These are phyloP conservation scores for Triplophysa rosa DNA, from an alignment of 2,113 vertebrate genomes.

Conservation along the genomic window DNA sequence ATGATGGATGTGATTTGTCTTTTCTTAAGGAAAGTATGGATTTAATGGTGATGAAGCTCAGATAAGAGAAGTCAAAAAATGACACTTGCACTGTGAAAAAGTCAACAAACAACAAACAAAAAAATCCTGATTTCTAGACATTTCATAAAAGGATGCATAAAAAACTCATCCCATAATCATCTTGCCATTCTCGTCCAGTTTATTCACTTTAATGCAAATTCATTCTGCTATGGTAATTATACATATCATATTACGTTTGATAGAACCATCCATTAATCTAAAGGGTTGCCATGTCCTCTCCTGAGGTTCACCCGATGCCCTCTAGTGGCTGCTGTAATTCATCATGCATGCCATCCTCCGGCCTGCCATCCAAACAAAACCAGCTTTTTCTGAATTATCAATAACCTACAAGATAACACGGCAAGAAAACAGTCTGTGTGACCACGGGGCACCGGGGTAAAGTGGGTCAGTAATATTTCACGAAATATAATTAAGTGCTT, in stretches of 20 bases:
- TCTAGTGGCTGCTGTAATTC: conserved; percentile 47
- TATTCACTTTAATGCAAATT: conserved; percentile 1
- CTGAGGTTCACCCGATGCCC: conserved; percentile 41
- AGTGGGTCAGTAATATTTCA: conserved; percentile 52
- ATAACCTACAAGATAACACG: conserved; percentile 38
- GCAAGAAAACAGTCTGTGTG: conserved; percentile 21
- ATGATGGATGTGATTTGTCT: background rate
- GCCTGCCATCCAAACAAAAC: conserved; percentile 4
- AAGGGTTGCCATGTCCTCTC: conserved; percentile 31
- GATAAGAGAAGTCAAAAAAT: background rate
- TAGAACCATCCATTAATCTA: conserved; percentile 19
- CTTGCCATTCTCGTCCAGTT: background rate
- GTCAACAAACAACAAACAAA: background rate
- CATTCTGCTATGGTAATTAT: background rate
- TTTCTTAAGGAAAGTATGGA: conserved; percentile 17
- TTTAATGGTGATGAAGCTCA: background rate
- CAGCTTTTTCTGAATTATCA: conserved; percentile 34
- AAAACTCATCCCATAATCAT: background rate
- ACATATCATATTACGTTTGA: conserved; percentile 10
- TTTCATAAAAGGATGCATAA: conserved; percentile 6
- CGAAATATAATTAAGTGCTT: conserved; percentile 63
- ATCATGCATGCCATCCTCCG: conserved; percentile 32
- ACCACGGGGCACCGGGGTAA: conserved; percentile 41
- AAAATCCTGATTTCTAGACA: background rate
- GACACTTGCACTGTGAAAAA: background rate